Evolutionary conservation across 2,888 invertebrate genomes (phyloP).

Genomic region (Scrobipalpa atriplicella): DNA sequence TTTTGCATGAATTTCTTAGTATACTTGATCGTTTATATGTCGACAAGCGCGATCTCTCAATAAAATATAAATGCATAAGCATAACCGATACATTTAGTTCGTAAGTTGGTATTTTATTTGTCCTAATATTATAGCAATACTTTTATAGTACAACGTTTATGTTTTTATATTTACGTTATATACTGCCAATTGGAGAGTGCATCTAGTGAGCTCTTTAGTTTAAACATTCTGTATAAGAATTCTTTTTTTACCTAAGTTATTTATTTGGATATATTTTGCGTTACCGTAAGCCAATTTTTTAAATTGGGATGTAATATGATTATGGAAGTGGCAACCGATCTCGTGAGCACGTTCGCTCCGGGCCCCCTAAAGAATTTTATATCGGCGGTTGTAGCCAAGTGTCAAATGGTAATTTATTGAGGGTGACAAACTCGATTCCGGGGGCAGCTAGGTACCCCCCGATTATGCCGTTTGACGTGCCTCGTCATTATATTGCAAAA

Average conservation of each 20-base stretch:
- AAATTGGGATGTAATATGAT: conserved; percentile 28
- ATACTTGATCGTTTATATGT: conserved; percentile 13
- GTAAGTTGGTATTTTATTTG: conserved; percentile 17
- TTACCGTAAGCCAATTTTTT: conserved; percentile 23
- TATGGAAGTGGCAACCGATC: conserved; percentile 17
- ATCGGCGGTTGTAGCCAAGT: conserved; percentile 28
- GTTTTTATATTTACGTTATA: conserved; percentile 27
- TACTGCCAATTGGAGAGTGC: conserved; percentile 41
- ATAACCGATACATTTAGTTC: conserved; percentile 7
- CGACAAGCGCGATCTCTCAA: conserved; percentile 27
- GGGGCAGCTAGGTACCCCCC: background rate
- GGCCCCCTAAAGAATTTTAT: conserved; percentile 27
- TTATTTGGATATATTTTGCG: conserved; percentile 5
- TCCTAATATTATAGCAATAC: conserved; percentile 25
- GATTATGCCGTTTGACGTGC: conserved; percentile 21
- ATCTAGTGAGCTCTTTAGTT: conserved; percentile 42
- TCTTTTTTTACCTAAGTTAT: conserved; percentile 5
- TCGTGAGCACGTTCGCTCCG: conserved; percentile 20
- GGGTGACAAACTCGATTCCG: conserved; percentile 13
- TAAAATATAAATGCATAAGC: background rate
- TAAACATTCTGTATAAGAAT: conserved; percentile 26
- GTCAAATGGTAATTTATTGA: conserved; percentile 30
- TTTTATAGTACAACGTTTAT: conserved; percentile 29
- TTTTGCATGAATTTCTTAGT: conserved; percentile 29
- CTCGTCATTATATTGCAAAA: conserved; percentile 19